Percentiles rank a stretch among this genome's conserved stretches.
Conservation (phyloP, 2,113 vertebrate species). For the Semicossyphus pulcher region DNA sequence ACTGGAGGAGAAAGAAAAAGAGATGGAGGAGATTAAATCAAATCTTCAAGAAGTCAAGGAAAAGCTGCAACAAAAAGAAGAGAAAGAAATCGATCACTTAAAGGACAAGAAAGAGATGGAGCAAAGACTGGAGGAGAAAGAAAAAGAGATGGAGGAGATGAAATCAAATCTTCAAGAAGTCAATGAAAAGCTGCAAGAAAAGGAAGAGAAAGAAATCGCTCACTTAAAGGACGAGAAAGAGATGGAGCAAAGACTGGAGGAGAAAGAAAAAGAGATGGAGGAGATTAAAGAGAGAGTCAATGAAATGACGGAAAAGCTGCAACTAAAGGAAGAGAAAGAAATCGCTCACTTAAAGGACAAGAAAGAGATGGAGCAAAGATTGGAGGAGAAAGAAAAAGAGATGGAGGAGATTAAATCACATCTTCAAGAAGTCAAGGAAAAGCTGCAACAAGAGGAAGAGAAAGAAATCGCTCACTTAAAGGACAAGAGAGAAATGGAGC, state of each 20-base stretch:
- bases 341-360: background rate
- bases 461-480: no score
- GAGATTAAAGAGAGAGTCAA: no score
- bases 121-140: conserved; percentile 11
- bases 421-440: background rate
- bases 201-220: no score
- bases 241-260: no score
- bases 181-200: background rate
- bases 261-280: no score
- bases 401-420: background rate
- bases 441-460: no score
- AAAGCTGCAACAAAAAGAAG: no score
- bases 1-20: no score
- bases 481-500: background rate
- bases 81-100: background rate
- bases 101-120: conserved; percentile 10
- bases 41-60: no score
- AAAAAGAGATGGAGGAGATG: background rate
- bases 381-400: conserved; percentile 14
- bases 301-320: no score
- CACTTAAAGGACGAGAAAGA: no score
- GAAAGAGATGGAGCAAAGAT: conserved; percentile 11
- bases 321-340: conserved; percentile 40
- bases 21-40: no score
- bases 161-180: background rate